Percentiles rank a stretch among this genome's conserved stretches.
phyloP scores from a whole-genome alignment of 2,888 invertebrate genomes.

The Coenonympha glycerion region DNA sequence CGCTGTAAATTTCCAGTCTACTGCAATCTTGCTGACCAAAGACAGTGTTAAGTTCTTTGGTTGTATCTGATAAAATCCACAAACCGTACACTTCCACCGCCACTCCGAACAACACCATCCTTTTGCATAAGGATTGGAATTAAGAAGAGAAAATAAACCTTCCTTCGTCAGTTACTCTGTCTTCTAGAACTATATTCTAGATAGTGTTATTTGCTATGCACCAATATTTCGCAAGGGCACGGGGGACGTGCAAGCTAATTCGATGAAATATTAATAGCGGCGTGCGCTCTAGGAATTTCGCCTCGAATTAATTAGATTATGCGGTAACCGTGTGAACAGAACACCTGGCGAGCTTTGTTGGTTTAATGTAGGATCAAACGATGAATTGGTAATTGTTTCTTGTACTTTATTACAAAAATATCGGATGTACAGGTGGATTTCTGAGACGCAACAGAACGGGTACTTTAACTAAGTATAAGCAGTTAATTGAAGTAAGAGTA shows the following conservation, averaged over 20 bases:
- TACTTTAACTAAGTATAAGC: no score
- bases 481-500: no score
- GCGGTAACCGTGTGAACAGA: slow-evolving; percentile 21
- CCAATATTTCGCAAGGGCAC: slow-evolving; percentile 19
- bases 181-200: not conserved
- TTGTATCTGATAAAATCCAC: no score
- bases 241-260: slow-evolving; percentile 21
- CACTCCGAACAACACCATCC: no score
- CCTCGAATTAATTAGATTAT: slow-evolving; percentile 40
- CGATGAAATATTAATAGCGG: slow-evolving; percentile 48
- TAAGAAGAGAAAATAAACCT: no score
- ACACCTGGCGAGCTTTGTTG: slow-evolving; percentile 18
- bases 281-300: slow-evolving; percentile 41
- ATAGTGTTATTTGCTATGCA: slow-evolving; percentile 7
- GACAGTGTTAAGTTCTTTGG: no score
- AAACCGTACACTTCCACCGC: no score
- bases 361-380: not conserved
- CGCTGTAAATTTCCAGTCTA: no score
- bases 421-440: not conserved
- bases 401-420: not conserved
- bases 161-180: not conserved
- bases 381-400: not conserved
- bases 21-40: no score
- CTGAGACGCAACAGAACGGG: no score
- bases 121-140: no score